phyloP scores from a whole-genome alignment of 2,797 vertebrate species.

The Furcifer pardalis region DNA sequence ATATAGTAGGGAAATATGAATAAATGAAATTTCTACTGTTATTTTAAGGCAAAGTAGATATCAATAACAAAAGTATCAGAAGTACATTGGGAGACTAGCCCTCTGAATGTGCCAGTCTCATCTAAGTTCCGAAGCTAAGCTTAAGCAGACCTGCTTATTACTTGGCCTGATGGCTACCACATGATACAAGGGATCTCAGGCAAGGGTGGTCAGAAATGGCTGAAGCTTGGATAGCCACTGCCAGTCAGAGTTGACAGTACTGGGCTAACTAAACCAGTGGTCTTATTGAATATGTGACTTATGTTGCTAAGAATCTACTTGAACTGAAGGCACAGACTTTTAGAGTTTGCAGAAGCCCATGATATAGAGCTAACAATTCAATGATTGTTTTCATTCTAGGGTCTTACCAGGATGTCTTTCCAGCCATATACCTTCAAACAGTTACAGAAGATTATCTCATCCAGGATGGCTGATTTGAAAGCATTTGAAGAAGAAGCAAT shows the following conservation, averaged over 20 bases:
- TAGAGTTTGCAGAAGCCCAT: background rate
- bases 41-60: background rate
- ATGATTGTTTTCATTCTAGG: slow-evolving; percentile 74
- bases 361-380: background rate
- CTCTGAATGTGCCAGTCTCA: too few species aligned
- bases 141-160: too few species aligned
- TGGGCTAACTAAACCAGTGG: background rate
- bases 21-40: background rate
- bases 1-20: background rate
- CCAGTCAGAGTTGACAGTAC: background rate
- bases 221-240: too few species aligned
- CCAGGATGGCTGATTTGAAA: slow-evolving; percentile 85
- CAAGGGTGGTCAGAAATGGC: background rate
- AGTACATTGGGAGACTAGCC: background rate
- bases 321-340: background rate
- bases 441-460: slow-evolving; percentile 90
- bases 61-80: background rate
- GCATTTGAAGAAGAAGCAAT: slow-evolving; percentile 95
- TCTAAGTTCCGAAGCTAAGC: too few species aligned
- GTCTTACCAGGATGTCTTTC: slow-evolving; percentile 96
- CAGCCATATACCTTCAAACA: slow-evolving; percentile 95
- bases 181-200: too few species aligned
- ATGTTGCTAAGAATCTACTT: background rate
- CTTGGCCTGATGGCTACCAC: too few species aligned
- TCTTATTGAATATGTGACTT: background rate